Evolutionary conservation across 2,113 vertebrate genomes (phyloP), one percentile per base, ranked within the genome.

Genomic region (Lipophrys pholis): DNA sequence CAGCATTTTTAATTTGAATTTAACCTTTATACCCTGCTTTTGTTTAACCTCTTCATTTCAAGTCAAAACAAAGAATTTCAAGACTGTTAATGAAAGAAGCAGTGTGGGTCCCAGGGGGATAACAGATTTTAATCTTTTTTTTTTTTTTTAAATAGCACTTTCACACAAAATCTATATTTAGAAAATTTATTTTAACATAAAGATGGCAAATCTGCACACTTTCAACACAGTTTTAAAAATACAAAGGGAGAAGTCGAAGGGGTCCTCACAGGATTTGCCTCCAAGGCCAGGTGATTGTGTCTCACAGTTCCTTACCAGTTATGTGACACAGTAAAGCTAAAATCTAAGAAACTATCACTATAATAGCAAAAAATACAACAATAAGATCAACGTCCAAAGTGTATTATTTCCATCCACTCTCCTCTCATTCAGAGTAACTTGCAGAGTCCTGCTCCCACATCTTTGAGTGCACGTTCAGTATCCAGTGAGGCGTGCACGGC

Each of bases 121-220:
- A 30, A 30, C 21, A 30, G 21, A 2, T 30, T 30, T 30, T 30
- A 4, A 30, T 30, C 21, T 30, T 30, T 30, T 2, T 30, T 30
- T 30, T 30, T 30, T 2, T 30, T 30, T 30, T 30, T 30, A 30
- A 45, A 3, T 5, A 8, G 6, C 5, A 54, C 6, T 3, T 30
- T 11, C 12, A 89, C 73, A 67, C 69, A 71, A 66, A 74, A 30
- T 46, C 50, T 87, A 88, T 85, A 69, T 93, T 93, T 89, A 90
- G 87, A 92, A 90, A 86, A 84, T 93, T 92, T 94, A 94, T 94
- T 94, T 87, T 60, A 58, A 86, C 89, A 86, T 79, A 90, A 83
- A 89, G 89, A 90, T 75, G 53, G 73, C 80, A 83, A 90, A 80
- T 89, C 85, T 90, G 87, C 83, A 92, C 92, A 91, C 83, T 30